Evolutionary conservation across 2,113 vertebrate genomes (phyloP), one percentile per base, ranked within the genome.

Genomic region (Pelvicachromis taeniatus): DNA sequence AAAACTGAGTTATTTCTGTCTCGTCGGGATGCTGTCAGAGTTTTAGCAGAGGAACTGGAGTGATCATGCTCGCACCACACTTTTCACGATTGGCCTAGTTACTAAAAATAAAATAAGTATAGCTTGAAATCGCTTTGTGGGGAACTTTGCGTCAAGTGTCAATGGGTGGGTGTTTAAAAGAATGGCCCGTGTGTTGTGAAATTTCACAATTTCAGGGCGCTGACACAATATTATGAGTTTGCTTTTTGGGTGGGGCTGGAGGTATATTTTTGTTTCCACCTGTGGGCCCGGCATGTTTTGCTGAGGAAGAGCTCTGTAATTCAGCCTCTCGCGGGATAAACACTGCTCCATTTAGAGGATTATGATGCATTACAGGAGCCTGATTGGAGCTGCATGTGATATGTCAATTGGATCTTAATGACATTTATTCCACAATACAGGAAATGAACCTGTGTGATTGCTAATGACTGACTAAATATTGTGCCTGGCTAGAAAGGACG

Each of bases 221-320:
- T 88, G 87, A 78, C 87, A 88, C 81, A 85, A 79, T 89, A 85
- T 90, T 82, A 77, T 86, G 85, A 90, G 86, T 84, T 85, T 52
- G 78, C 77, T 78, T 17, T 84, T 68, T 73, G 89, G 92, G 91
- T 91, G 92, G 85, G 87, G 85, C 75, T 29, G 35, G 79, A 93
- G 68, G 73, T 92, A 29, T 94, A 89, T 93, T 94, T 95, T 80
- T 85, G 83, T 93, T 94, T 93, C 93, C 93, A 92, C 88, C 89
- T 92, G 88, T 91, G 63, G 56, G 80, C 84, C 77, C 81, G 75
- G 53, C 48, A 45, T 55, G 68, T 85, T 92, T 84, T 53, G 5
- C 82, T 85, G 56, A 81, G 84, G 75, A 80, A 55, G 78, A 84
- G 85, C 29, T 29, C 91, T 90, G 88, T 84, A 88, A 92, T 89